Evolutionary conservation across 1,140 invertebrate species (phyloP), one percentile per base, ranked within the genome.

Genomic region (Sipha flava): DNA sequence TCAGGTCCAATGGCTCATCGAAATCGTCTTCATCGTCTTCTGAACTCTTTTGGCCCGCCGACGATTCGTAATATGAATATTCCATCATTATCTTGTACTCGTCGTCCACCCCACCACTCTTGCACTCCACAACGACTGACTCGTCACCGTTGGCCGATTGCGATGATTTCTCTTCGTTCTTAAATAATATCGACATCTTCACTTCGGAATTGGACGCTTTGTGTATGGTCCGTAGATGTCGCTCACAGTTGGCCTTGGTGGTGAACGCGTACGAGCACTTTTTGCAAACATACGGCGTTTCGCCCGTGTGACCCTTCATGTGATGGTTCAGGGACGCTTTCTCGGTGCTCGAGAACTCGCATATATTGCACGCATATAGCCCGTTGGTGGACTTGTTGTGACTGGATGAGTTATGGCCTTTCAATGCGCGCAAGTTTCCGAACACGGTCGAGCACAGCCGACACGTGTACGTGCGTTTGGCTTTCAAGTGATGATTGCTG

Each of bases 201-300:
- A 97, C 91, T 81, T 96, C 94, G 79, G 96, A 93, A 62, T 94
- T 89, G 3, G 91, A 89, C 59, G 90, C 87, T 87, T 95, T 93
- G 84, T 98, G 96, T 1, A 94, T 88, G 87, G 98, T 94, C 84
- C 95, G 87, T 84, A 98, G 88, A 88, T 98, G 94, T 1, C 94
- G 86, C 85, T 95, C 94, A 83, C 94, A 95, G 82, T 95, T 95
- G 0, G 93, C 90, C 86, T 98, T 98, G 0, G 96, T 98, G 1
- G 96, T 98, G 85, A 98, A 98, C 1, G 95, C 95, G 83, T 95
- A 97, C 82, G 95, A 94, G 85, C 97, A 98, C 2, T 97, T 89
- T 1, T 91, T 90, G 84, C 97, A 98, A 84, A 97, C 94, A 84
- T 95, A 98, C 0, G 96, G 96, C 5, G 95, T 88, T 83, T 98